A percentile compares a stretch with the other conserved stretches of the same genome.
Conservation (phyloP, 2,888 invertebrate genomes). For the Drosophila emarginata region DNA sequence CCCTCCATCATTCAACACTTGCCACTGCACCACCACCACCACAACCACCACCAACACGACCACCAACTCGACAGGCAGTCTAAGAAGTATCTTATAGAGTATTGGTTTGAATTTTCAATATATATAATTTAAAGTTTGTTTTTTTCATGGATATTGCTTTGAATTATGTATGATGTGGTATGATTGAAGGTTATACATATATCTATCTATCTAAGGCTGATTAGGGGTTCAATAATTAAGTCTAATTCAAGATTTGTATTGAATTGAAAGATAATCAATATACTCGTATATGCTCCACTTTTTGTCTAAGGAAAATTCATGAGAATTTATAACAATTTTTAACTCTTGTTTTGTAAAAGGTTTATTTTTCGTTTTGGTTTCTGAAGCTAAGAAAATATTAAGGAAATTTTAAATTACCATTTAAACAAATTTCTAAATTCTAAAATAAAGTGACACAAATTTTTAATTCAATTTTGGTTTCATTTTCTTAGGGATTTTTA, state of each 20-base stretch:
- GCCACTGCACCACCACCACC: constrained; percentile 7
- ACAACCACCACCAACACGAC: not conserved
- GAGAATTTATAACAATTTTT: not conserved
- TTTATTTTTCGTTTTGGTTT: no score
- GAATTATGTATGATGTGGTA: constrained; percentile 60
- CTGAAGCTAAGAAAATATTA: no score
- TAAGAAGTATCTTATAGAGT: constrained; percentile 12
- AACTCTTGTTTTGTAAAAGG: no score
- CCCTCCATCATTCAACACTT: no score
- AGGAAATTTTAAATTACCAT: not conserved
- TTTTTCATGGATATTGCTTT: constrained; percentile 32
- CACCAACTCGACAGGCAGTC: constrained; percentile 40
- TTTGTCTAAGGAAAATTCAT: not conserved
- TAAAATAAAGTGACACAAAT: no score
- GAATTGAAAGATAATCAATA: not conserved
- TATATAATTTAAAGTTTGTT: constrained; percentile 35
- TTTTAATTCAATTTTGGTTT: no score
- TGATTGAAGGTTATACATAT: constrained; percentile 46
- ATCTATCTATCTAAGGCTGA: not conserved
- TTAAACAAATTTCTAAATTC: no score
- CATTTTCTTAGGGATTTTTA: no score
- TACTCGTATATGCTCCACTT: not conserved
- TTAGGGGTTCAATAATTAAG: constrained; percentile 20
- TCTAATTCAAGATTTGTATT: not conserved
- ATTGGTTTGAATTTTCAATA: constrained; percentile 23